phyloP scores from a whole-genome alignment of 2,113 vertebrate species.

The Naja naja region DNA sequence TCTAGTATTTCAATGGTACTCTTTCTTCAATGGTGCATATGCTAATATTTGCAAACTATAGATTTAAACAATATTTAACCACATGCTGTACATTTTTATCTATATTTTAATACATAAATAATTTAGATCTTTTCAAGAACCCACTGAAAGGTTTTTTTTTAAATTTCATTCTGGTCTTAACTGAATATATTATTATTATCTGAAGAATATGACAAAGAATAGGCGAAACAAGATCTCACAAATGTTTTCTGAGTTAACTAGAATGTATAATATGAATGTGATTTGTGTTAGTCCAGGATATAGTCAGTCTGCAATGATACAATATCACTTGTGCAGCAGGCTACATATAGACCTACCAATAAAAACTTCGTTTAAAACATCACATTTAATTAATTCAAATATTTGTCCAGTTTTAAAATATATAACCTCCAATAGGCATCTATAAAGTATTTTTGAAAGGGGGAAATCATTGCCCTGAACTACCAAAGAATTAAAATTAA shows the following conservation, averaged over 20 bases:
- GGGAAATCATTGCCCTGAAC: neutral
- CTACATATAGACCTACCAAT: neutral
- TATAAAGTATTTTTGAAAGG: neutral
- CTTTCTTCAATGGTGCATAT: neutral
- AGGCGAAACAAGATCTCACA: neutral
- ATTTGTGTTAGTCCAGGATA: neutral
- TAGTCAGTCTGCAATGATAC: neutral
- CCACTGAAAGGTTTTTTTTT: neutral
- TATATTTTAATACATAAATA: neutral
- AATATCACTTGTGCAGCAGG: neutral
- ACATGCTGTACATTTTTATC: neutral
- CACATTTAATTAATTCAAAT: neutral
- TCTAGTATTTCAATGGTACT: neutral
- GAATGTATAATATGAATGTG: conserved; percentile 9
- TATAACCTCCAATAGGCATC: neutral
- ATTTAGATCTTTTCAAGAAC: neutral
- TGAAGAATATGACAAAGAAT: neutral
- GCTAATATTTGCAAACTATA: neutral
- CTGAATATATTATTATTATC: neutral
- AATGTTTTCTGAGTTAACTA: neutral
- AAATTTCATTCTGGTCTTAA: neutral
- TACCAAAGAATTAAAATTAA: neutral
- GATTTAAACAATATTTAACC: neutral
- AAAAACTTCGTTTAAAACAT: neutral
- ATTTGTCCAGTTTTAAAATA: neutral